phyloP scores from a whole-genome alignment of 2,113 vertebrate species.

The Campylomormyrus numenius region DNA sequence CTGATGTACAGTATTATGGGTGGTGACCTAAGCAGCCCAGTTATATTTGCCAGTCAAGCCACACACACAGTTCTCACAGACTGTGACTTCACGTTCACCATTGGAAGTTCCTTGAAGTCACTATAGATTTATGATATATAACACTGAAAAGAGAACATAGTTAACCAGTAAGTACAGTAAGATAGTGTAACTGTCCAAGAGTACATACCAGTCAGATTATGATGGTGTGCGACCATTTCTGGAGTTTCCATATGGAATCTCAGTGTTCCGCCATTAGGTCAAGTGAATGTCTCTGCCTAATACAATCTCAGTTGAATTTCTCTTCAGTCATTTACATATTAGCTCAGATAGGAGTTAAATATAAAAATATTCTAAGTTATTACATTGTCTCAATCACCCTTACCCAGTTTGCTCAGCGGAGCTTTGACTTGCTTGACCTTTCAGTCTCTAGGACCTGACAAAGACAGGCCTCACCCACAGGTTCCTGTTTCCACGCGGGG shows the following conservation, averaged over 20 bases:
- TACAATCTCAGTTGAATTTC: not conserved
- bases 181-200: not conserved
- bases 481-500: not conserved
- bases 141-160: not conserved
- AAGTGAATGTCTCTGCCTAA: not conserved
- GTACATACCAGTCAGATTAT: not conserved
- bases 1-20: not conserved
- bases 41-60: not conserved
- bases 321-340: not conserved
- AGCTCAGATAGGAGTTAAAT: not conserved
- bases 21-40: not conserved
- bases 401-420: not conserved
- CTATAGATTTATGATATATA: not conserved
- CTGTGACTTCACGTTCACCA: not conserved
- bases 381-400: not conserved
- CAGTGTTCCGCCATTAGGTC: not conserved
- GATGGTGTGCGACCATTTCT: not conserved
- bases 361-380: not conserved
- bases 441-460: not conserved
- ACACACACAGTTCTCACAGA: not conserved
- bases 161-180: not conserved
- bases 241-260: not conserved
- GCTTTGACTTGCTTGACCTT: not conserved
- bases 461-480: not conserved
- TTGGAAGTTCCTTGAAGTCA: not conserved